phyloP scores from a whole-genome alignment of 2,113 vertebrate species.

The Uropsilus gracilis region DNA sequence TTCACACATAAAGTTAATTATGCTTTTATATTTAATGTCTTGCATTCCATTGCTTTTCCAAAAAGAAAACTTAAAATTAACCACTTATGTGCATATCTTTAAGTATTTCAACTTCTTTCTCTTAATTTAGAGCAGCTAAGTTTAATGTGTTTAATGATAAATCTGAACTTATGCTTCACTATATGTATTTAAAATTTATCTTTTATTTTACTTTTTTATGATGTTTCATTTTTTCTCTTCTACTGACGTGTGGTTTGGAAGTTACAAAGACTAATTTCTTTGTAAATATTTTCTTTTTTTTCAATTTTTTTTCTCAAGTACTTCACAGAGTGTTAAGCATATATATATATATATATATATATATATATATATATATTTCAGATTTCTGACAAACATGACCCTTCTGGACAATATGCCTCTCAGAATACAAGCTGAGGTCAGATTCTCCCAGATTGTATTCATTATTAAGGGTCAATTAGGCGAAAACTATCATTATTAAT shows the following conservation, averaged over 20 bases:
- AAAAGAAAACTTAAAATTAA: background rate
- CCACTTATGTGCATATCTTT: background rate
- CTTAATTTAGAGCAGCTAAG: background rate
- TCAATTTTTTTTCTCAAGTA: background rate
- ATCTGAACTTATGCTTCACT: background rate
- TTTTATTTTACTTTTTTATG: background rate
- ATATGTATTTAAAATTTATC: background rate
- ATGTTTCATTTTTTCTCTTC: background rate
- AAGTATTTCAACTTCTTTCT: background rate
- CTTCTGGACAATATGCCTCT: background rate
- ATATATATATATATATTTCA: background rate
- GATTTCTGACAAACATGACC: background rate
- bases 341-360: background rate
- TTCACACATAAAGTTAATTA: background rate
- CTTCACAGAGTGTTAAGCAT: background rate
- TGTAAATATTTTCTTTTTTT: background rate
- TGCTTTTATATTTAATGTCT: background rate
- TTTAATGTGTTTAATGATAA: background rate
- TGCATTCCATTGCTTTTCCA: background rate
- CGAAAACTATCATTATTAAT: background rate
- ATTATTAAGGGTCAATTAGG: background rate
- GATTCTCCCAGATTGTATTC: background rate
- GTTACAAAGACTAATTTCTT: background rate
- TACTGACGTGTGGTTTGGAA: background rate
- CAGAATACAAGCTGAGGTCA: background rate